Evolutionary conservation across 2,113 vertebrate genomes (phyloP).

Genomic region (Colinus virginianus): DNA sequence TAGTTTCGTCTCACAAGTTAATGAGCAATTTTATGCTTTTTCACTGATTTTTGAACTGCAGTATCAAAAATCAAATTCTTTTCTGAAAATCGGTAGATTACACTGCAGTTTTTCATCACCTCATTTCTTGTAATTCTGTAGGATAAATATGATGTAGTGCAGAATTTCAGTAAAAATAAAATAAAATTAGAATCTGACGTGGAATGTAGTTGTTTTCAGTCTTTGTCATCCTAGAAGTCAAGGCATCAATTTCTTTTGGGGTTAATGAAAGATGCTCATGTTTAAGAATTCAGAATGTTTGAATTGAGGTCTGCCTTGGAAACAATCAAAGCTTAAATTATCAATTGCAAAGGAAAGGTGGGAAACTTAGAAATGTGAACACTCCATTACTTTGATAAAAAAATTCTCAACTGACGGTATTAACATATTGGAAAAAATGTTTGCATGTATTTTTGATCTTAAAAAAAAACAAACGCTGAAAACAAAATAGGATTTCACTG

Average conservation of each 20-base stretch:
- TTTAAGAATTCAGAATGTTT: conserved; percentile 20
- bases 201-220: not conserved
- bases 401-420: conserved; percentile 1
- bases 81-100: not conserved
- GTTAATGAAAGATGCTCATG: not conserved
- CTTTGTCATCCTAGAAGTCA: not conserved
- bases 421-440: not conserved
- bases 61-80: not conserved
- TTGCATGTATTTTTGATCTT: not conserved
- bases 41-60: not conserved
- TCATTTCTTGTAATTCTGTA: not conserved
- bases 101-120: not conserved
- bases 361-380: conserved; percentile 21
- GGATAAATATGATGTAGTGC: not conserved
- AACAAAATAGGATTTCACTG: conserved; percentile 4
- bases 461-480: not conserved
- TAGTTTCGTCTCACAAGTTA: not conserved
- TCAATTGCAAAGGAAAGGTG: not conserved
- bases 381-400: not conserved
- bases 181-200: not conserved
- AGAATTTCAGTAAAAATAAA: not conserved
- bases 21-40: not conserved
- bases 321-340: not conserved
- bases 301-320: not conserved
- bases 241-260: not conserved